Conservation (phyloP, 64 coral and sea anemone genomes). For the Montipora capricornis region DNA sequence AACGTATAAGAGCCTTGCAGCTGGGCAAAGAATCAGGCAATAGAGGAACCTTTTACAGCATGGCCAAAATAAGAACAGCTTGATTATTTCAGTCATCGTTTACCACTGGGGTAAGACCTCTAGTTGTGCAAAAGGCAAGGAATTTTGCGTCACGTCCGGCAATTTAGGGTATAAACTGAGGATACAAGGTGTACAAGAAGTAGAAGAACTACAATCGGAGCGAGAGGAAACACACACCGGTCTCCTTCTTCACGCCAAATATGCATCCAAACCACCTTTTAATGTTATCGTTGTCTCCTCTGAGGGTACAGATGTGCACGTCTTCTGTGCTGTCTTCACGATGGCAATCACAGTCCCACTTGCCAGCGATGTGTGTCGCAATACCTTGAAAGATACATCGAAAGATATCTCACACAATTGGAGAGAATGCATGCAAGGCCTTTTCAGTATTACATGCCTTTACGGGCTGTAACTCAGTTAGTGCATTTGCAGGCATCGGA, state of each 20-base stretch:
- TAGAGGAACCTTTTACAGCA: too few relatives aligned
- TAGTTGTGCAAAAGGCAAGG: constrained; percentile 1
- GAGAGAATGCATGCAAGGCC: not conserved
- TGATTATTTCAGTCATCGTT: too few relatives aligned
- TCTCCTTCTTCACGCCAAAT: constrained; percentile 23
- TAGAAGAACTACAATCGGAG: not conserved
- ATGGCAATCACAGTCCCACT: not conserved
- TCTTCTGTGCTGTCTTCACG: not conserved
- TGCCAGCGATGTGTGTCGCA: constrained; percentile 29
- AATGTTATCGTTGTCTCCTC: constrained; percentile 7
- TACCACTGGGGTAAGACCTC: too few relatives aligned
- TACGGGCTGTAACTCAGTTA: constrained; percentile 51
- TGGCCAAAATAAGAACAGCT: too few relatives aligned
- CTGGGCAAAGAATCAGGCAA: too few relatives aligned
- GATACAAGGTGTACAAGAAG: constrained; percentile 21
- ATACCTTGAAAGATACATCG: too few relatives aligned
- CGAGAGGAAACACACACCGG: constrained; percentile 10
- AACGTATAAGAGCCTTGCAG: too few relatives aligned
- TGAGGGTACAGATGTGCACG: constrained; percentile 38
- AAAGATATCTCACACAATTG: constrained; percentile 24
- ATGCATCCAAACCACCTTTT: not conserved
- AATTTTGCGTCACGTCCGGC: constrained; percentile 22
- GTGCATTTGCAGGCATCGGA: constrained; percentile 51
- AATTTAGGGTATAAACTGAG: constrained; percentile 29
- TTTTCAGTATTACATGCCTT: constrained; percentile 41